phyloP scores from a whole-genome alignment of 2,888 invertebrate genomes.

The Tetragonisca angustula region DNA sequence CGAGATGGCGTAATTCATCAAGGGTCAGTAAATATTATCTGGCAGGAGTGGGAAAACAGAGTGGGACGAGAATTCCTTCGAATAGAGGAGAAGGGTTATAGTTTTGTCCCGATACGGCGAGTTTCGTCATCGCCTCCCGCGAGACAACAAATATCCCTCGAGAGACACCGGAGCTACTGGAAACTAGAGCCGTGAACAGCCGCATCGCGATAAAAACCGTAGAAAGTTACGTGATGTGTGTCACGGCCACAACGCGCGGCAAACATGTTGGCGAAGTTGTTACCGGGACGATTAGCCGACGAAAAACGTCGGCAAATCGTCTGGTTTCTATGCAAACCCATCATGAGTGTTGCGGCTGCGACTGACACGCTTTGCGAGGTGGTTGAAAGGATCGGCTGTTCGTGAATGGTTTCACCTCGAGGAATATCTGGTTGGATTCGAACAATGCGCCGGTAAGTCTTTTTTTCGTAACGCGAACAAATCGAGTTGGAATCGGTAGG shows the following conservation, averaged over 20 bases:
- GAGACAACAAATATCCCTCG: constrained; percentile 49
- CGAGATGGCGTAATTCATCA: not conserved
- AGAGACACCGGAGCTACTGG: constrained; percentile 20
- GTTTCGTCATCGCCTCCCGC: constrained; percentile 13
- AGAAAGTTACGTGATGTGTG: constrained; percentile 73
- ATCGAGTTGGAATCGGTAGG: not conserved
- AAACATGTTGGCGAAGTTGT: constrained; percentile 53
- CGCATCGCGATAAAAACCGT: constrained; percentile 59
- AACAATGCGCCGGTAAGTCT: not conserved
- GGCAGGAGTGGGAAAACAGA: not conserved
- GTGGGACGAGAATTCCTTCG: constrained; percentile 30
- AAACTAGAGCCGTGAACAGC: constrained; percentile 55
- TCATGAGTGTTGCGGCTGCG: constrained; percentile 5
- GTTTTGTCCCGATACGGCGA: constrained; percentile 42
- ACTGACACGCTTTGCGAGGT: constrained; percentile 19
- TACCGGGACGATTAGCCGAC: constrained; percentile 10
- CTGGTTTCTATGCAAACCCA: constrained; percentile 11
- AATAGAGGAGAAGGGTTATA: not conserved
- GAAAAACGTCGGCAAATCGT: constrained; percentile 24
- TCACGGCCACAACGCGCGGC: constrained; percentile 64
- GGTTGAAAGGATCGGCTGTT: constrained; percentile 9
- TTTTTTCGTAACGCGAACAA: not conserved
- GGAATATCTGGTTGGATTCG: not conserved
- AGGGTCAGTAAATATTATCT: not conserved
- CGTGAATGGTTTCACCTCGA: not conserved